phyloP scores from a whole-genome alignment of 35 echinoderm and acorn worm genomes.

The Heliocidaris tuberculata region DNA sequence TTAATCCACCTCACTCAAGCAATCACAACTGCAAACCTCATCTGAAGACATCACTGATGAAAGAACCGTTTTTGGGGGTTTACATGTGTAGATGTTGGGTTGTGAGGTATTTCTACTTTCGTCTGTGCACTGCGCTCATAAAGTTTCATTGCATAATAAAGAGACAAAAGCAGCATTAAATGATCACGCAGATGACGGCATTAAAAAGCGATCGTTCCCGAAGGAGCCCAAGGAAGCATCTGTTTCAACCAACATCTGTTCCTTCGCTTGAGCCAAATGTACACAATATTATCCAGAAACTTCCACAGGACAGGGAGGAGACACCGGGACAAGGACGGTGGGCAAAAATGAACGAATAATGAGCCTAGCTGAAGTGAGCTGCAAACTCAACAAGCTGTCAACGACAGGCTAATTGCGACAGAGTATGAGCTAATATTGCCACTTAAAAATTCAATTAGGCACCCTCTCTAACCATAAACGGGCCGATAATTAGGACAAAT shows the following conservation, averaged over 20 bases:
- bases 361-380: not conserved
- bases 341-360: not conserved
- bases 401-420: not conserved
- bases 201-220: not conserved
- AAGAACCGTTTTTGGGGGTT: not conserved
- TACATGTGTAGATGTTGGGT: too few species aligned
- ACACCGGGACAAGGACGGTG: not conserved
- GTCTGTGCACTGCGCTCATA: too few species aligned
- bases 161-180: not conserved
- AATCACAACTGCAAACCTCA: not conserved
- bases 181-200: not conserved
- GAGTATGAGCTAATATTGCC: slow-evolving; percentile 1
- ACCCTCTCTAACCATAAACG: not conserved
- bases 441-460: slow-evolving; percentile 13
- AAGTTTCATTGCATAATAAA: too few species aligned
- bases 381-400: not conserved
- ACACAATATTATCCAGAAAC: not conserved
- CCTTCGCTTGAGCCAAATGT: not conserved
- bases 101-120: too few species aligned
- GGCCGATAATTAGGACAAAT: not conserved
- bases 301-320: not conserved
- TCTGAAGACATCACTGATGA: not conserved
- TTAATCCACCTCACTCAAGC: not conserved
- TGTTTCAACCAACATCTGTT: not conserved
- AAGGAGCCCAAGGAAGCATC: not conserved